Base-by-base conservation (phyloP, 2,113 vertebrate species). In the Nesoenas mayeri region DNA sequence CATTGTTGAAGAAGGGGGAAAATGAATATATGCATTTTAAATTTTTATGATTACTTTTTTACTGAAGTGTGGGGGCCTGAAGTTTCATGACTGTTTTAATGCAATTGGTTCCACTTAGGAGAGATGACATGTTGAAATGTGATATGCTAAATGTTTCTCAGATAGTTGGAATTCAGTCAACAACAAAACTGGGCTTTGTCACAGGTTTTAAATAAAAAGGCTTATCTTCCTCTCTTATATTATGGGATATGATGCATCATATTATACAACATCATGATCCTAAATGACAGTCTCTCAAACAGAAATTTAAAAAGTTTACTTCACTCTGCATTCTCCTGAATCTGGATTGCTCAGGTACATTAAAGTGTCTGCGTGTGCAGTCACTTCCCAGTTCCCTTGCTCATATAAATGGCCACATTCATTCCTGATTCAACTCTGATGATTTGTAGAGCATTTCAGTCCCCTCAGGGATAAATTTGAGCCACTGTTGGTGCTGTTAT, bases 11-110 rank as follows among this genome's bases (percentile, higher is more conserved):
- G 70, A 93, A 92, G 44, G 71, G n/a, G 75, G 60, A 79, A 96
- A 96, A 97, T 93, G 72, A 98, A 97, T 97, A 96, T 92, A 67
- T 96, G 79, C 96, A 97, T 97, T 97, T 97, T 87, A 96, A 96
- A 87, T 93, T 95, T 98, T 97, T 96, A 94, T 97, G 75, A 97
- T 98, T 97, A 95, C 54, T 81, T 91, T 96, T 97, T 95, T 95
- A 91, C 85, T 85, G 80, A 97, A 97, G 79, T 92, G 80, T 95
- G 54, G 87, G 95, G 80, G 62, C 38, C 94, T 95, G 65, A 92
- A 87, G 81, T 92, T 97, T 97, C 94, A 83, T 54, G 61, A 95
- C 71, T 88, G 62, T 87, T 97, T 97, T 97, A 97, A 97, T 96
- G 96, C 94, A 97, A 97, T 97, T 96, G 88, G 94, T 97, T 98